These are phyloP conservation scores for Sphinx pinastri DNA, from an alignment of 2,888 invertebrate genomes.

Conservation along the genomic window DNA sequence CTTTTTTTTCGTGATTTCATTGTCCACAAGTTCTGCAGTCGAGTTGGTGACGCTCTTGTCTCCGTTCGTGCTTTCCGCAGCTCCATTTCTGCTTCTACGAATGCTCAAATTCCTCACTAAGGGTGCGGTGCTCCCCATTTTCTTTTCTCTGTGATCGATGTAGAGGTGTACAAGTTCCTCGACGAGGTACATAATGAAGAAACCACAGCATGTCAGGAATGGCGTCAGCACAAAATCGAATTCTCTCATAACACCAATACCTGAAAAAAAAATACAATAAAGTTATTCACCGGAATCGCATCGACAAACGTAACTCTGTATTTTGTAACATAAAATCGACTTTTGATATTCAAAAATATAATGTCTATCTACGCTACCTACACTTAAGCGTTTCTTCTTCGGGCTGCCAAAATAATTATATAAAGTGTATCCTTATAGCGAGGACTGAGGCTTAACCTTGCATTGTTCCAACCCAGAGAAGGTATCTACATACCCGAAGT, in stretches of 20 bases:
- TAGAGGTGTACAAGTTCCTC: constrained; percentile 91
- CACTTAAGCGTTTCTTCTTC: neutral
- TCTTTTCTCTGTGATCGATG: constrained; percentile 81
- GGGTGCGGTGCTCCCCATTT: constrained; percentile 55
- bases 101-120: constrained; percentile 76
- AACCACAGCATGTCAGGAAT: constrained; percentile 89
- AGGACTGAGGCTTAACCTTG: neutral
- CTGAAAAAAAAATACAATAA: constrained; percentile 48
- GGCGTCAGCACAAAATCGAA: constrained; percentile 87
- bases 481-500: neutral
- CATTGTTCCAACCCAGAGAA: neutral
- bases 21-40: constrained; percentile 73
- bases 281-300: neutral
- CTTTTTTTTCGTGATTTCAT: constrained; percentile 49
- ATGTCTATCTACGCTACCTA: neutral
- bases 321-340: neutral
- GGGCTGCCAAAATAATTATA: neutral
- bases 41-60: constrained; percentile 71
- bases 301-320: neutral
- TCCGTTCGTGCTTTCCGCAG: constrained; percentile 44
- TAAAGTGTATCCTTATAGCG: neutral
- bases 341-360: neutral
- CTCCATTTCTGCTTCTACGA: constrained; percentile 58
- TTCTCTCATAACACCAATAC: constrained; percentile 66
- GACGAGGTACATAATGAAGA: constrained; percentile 91